phyloP scores from a whole-genome alignment of 2,888 invertebrate genomes.

The Leucania comma region DNA sequence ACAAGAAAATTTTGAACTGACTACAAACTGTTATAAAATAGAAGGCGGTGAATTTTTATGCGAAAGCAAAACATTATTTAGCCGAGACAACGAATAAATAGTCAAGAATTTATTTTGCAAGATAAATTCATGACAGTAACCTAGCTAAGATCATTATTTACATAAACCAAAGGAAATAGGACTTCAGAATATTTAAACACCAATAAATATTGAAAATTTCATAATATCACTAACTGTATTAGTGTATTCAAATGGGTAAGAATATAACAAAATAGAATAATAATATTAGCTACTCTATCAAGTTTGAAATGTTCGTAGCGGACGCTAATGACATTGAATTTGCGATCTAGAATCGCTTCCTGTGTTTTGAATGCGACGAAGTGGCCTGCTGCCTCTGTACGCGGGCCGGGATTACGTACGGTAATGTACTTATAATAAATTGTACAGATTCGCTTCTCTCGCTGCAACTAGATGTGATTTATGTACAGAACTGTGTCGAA shows the following conservation, averaged over 20 bases:
- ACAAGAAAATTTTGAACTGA: neutral
- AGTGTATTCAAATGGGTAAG: conserved; percentile 15
- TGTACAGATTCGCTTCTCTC: conserved; percentile 79
- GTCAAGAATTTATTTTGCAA: conserved; percentile 30
- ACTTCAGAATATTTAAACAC: conserved; percentile 37
- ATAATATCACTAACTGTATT: conserved; percentile 17
- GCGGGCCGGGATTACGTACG: conserved; percentile 54
- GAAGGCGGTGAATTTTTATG: conserved; percentile 26
- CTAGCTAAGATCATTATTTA: conserved; percentile 41
- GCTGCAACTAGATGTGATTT: conserved; percentile 85
- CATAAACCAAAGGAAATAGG: conserved; percentile 37
- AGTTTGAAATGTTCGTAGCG: conserved; percentile 46
- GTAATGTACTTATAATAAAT: conserved; percentile 77
- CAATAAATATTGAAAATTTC: conserved; percentile 46
- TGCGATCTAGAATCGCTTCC: conserved; percentile 79
- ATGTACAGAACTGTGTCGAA: conserved; percentile 85
- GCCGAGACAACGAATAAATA: conserved; percentile 27
- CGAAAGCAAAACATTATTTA: conserved; percentile 19
- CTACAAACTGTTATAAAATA: conserved; percentile 10
- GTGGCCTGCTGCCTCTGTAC: conserved; percentile 36
- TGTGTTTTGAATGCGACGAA: conserved; percentile 73
- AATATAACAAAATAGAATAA: conserved; percentile 42
- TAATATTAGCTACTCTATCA: conserved; percentile 21
- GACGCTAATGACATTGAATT: conserved; percentile 70
- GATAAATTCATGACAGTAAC: conserved; percentile 37